Percentiles rank a stretch among this genome's conserved stretches.
Conservation (phyloP, 2,113 vertebrate genomes). For the Scalopus aquaticus region DNA sequence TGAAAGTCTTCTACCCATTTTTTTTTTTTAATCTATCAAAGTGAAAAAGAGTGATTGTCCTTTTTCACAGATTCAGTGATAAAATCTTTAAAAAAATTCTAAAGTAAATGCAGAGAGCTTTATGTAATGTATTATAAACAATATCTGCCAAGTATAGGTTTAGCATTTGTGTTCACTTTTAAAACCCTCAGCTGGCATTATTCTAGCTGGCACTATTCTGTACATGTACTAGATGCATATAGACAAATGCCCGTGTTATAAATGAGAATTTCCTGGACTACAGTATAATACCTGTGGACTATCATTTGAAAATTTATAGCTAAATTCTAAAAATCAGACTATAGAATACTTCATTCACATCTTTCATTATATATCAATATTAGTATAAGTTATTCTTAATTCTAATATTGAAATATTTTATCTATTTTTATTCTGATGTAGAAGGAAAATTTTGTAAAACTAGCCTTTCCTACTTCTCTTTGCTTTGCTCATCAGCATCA, state of each 20-base stretch:
- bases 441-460: not conserved
- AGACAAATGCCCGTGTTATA: not conserved
- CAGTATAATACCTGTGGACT: not conserved
- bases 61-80: not conserved
- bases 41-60: not conserved
- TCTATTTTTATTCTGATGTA: not conserved
- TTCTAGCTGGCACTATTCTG: too few species aligned
- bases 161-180: not conserved
- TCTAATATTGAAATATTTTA: not conserved
- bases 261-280: not conserved
- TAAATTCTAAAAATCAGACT: not conserved
- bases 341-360: not conserved
- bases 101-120: not conserved
- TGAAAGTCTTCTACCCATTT: not conserved
- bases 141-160: not conserved
- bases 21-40: not conserved
- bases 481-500: not conserved
- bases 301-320: not conserved
- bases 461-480: not conserved
- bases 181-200: not conserved
- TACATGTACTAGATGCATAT: not conserved
- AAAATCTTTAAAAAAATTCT: not conserved
- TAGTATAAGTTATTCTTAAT: not conserved
- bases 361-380: not conserved
- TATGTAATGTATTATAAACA: not conserved